Base-by-base conservation (phyloP, 35 echinoderm and acorn worm genomes). In the Lytechinus variegatus region DNA sequence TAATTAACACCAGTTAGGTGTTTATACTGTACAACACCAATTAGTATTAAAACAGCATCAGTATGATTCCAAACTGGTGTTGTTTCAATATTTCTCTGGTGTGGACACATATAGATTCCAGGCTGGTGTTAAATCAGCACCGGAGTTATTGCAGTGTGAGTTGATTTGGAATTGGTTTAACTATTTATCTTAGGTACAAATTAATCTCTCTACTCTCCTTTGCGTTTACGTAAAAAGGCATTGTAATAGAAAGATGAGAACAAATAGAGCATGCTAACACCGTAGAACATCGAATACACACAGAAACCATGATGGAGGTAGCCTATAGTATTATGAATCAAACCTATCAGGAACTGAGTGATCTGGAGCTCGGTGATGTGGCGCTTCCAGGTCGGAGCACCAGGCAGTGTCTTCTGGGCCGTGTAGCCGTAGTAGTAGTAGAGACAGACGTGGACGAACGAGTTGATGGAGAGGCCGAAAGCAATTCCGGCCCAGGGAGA, bases 351-450 rank as follows among this genome's bases (percentile, higher is more conserved):
- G 96, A 99, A 99, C 87, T 99, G 98, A 0, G 89, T 33, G 56
- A 99, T 98, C 95, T 98, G 97, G 6, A 99, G 87, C 55, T 99
- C 96, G 5, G 98, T 99, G 54, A 99, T 95, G 28, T 96, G 89
- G 56, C 94, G 97, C 90, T 97, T 99, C 98, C 98, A 99, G 2
- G 98, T 54, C 0, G 96, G 96, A 9, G 52, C 53, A 53, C 97
- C 87, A 24, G 92, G 86, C 13, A 95, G 87, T 9, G 98, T 94
- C 86, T 96, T 61, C 33, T 97, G 96, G 7, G 98, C 98, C 1
- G 97, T 95, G 24, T 95, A 95, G 7, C 97, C 97, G 27, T 99
- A 99, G 94, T 99, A 99, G 66, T 95, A 98, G 87, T 99, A 99
- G 3, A 99, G 94, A 27, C 98, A 99, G 11, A 99, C 95, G 86